phyloP scores from a whole-genome alignment of 2,888 invertebrate genomes.

The Hydriomena furcata region DNA sequence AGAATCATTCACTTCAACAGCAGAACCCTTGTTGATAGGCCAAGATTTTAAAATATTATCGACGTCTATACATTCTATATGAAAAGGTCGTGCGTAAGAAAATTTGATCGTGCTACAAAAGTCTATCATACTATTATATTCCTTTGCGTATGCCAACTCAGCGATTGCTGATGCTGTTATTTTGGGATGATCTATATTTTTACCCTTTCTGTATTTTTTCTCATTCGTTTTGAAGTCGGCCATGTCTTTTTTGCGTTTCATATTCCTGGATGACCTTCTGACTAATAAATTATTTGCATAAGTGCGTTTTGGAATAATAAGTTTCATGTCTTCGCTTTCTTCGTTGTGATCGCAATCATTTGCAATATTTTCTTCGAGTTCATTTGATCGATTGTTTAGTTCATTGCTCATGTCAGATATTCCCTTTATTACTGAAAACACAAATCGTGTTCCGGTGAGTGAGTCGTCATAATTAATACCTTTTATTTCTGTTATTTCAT shows the following conservation, averaged over 20 bases:
- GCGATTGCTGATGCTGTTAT: constrained; percentile 41
- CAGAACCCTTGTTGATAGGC: constrained; percentile 51
- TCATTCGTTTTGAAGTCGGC: constrained; percentile 43
- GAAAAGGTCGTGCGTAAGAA: constrained; percentile 66
- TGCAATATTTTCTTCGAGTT: constrained; percentile 1
- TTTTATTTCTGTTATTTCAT: constrained; percentile 37
- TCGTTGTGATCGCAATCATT: neutral
- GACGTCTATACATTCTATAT: constrained; percentile 63
- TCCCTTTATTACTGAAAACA: constrained; percentile 47
- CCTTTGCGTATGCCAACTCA: constrained; percentile 55
- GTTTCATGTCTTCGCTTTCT: constrained; percentile 2
- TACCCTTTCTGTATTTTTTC: constrained; percentile 67
- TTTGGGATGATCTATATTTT: constrained; percentile 69
- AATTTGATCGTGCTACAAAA: constrained; percentile 68
- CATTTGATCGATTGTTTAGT: constrained; percentile 8
- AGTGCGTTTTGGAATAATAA: constrained; percentile 7
- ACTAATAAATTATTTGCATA: neutral
- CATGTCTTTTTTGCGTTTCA: constrained; percentile 63
- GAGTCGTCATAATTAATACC: constrained; percentile 58
- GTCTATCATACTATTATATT: constrained; percentile 59
- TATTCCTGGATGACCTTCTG: constrained; percentile 36
- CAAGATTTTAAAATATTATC: constrained; percentile 52
- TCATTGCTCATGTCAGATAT: constrained; percentile 13
- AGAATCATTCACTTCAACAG: constrained; percentile 24
- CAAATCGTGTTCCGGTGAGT: constrained; percentile 52